These are phyloP conservation scores for Macropodus opercularis DNA, from an alignment of 2,797 vertebrate genomes.

Conservation along the genomic window DNA sequence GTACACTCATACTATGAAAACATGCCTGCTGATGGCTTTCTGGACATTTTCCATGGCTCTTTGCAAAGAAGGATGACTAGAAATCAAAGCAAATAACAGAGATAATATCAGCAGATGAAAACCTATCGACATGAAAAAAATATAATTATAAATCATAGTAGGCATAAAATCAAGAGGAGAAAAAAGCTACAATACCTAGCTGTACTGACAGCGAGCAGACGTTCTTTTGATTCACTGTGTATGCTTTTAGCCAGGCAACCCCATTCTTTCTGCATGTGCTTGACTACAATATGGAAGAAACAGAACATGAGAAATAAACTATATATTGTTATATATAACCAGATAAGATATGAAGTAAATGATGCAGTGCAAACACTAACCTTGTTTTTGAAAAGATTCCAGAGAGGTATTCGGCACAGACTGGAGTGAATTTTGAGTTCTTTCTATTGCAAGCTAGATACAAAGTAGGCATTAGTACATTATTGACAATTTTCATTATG, in stretches of 20 bases:
- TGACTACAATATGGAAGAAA: conserved; percentile 61
- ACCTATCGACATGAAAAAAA: background rate
- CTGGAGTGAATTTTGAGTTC: conserved; percentile 67
- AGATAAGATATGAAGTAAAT: conserved; percentile 6
- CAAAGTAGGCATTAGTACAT: conserved; percentile 18
- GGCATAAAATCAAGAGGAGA: conserved; percentile 1
- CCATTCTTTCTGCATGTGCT: conserved; percentile 72
- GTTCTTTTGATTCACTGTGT: conserved; percentile 33
- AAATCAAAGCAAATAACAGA: conserved; percentile 28
- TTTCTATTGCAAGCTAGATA: conserved; percentile 75
- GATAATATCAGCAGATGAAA: conserved; percentile 2
- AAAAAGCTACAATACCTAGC: conserved; percentile 60
- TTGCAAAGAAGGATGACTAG: conserved; percentile 61
- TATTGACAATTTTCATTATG: conserved; percentile 1
- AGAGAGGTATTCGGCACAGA: conserved; percentile 66
- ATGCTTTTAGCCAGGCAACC: conserved; percentile 57
- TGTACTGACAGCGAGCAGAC: conserved; percentile 25
- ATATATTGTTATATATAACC: background rate
- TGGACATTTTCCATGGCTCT: conserved; percentile 60
- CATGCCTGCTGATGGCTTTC: conserved; percentile 73
- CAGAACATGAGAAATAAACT: background rate
- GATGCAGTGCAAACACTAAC: conserved; percentile 56
- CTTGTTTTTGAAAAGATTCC: conserved; percentile 77
- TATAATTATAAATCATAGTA: background rate
- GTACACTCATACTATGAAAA: background rate